Base-by-base conservation (phyloP, 2,888 invertebrate genomes). In the Lasius platythorax region DNA sequence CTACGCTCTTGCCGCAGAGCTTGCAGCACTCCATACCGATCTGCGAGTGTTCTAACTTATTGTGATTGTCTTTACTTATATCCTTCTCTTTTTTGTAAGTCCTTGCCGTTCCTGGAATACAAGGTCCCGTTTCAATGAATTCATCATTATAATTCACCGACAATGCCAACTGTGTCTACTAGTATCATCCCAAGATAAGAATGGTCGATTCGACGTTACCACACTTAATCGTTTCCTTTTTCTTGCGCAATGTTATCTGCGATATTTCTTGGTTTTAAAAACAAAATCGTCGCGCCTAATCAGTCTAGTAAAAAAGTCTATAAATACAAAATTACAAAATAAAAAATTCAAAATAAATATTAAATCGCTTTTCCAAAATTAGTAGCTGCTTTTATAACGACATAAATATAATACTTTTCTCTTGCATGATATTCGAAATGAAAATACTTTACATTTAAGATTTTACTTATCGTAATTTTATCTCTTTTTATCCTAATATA, bases 1-100 rank as follows among this genome's bases (percentile, higher is more conserved):
- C 94, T 91, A 95, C 95, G 90, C 90, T 95, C 91, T 95, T 95
- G 91, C 95, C 95, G 92, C 95, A 95, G 85, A 94, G 92, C 91
- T 94, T 94, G 93, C 95, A 95, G 91, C 95, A 92, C 89, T 94
- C 94, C 90, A 93, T 92, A 91, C 93, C 93, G 88, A 94, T 92
- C 86, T 92, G 92, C 75, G 91, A 87, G 85, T 91, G 88, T 85
- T 95, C 95, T 92, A 93, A 92, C 88, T 95, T 95, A 93, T 89
- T 90, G 79, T 93, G 93, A 93, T 85, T 89, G 87, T 95, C 94
- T 93, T 93, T 94, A 94, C 88, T 92, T 89, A 94, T 92, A 92
- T 94, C 94, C 95, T 93, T 93, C 89, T 94, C 94, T 90, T 93
- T 93, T 92, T 92, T 92, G 91, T 89, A 92, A 91, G 92, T 91